Percentiles rank a stretch among this genome's conserved stretches.
phyloP scores from a whole-genome alignment of 2,888 invertebrate genomes.

The Morpho deidamia region DNA sequence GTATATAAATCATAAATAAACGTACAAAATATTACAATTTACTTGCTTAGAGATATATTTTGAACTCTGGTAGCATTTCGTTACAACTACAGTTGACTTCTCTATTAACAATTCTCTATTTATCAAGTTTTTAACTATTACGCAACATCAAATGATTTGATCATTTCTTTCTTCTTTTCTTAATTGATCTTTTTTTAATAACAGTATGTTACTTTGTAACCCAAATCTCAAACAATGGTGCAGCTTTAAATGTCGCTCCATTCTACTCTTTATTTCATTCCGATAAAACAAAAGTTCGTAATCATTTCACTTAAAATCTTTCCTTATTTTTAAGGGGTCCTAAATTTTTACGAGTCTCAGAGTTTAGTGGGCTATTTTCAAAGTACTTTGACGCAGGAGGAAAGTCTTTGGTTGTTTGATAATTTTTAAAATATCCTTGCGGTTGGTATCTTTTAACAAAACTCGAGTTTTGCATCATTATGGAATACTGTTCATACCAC shows the following conservation, averaged over 20 bases:
- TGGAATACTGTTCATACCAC: not conserved
- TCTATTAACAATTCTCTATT: too few species aligned
- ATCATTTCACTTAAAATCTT: not conserved
- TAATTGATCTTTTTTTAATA: too few species aligned
- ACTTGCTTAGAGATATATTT: too few species aligned
- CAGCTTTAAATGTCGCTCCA: not conserved
- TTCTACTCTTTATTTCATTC: not conserved
- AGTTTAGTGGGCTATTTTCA: conserved; percentile 4
- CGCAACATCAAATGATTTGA: too few species aligned
- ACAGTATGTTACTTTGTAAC: too few species aligned
- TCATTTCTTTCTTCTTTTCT: too few species aligned
- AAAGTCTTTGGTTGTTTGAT: conserved; percentile 1
- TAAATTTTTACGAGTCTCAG: conserved; percentile 2
- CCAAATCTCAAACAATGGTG: not conserved
- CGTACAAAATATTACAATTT: too few species aligned
- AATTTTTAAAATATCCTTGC: conserved; percentile 9
- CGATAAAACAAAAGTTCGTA: not conserved
- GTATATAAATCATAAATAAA: too few species aligned
- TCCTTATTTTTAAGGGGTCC: not conserved
- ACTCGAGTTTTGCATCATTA: not conserved
- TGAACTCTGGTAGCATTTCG: too few species aligned
- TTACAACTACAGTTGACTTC: too few species aligned
- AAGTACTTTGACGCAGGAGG: conserved; percentile 1
- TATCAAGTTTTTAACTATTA: too few species aligned
- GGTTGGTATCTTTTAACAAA: conserved; percentile 3